A percentile compares a stretch with the other conserved stretches of the same genome.
Evolutionary conservation across 2,113 vertebrate genomes (phyloP).

Genomic region (Tupaia tana): DNA sequence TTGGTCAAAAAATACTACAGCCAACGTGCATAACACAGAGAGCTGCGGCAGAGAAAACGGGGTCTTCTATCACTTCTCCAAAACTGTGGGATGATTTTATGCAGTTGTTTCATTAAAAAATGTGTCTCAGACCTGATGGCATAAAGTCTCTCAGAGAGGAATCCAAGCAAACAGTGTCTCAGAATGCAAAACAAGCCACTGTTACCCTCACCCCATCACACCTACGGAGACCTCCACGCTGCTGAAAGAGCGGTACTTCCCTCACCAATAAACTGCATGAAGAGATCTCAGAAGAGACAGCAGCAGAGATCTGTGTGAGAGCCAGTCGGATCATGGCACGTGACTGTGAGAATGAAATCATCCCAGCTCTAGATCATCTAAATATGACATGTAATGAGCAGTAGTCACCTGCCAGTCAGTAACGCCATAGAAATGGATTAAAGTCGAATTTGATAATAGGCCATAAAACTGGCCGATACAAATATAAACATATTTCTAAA

Average conservation of each 20-base stretch:
- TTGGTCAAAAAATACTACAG: background rate
- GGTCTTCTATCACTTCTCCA: conserved; percentile 67
- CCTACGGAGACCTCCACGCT: conserved; percentile 56
- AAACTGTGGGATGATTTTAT: conserved; percentile 68
- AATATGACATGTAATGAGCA: conserved; percentile 53
- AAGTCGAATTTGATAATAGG: conserved; percentile 16
- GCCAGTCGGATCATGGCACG: background rate
- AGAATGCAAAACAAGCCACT: conserved; percentile 64
- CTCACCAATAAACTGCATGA: conserved; percentile 39
- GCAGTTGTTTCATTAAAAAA: conserved; percentile 72
- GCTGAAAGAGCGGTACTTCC: conserved; percentile 31
- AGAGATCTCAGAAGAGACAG: conserved; percentile 53
- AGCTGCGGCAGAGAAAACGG: rapidly evolving
- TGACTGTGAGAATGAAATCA: conserved; percentile 37
- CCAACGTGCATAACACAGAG: background rate
- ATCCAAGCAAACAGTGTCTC: conserved; percentile 70
- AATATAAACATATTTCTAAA: conserved; percentile 40
- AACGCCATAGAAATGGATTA: conserved; percentile 33
- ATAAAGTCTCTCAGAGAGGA: conserved; percentile 77
- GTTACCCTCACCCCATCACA: conserved; percentile 61
- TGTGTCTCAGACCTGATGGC: conserved; percentile 61
- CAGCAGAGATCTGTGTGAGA: background rate
- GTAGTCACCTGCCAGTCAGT: conserved; percentile 47
- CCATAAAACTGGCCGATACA: background rate
- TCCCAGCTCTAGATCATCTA: background rate